Percentiles rank a stretch among this genome's conserved stretches.
Evolutionary conservation across 1,140 invertebrate genomes (phyloP).

Genomic region (Trichonephila clavipes): DNA sequence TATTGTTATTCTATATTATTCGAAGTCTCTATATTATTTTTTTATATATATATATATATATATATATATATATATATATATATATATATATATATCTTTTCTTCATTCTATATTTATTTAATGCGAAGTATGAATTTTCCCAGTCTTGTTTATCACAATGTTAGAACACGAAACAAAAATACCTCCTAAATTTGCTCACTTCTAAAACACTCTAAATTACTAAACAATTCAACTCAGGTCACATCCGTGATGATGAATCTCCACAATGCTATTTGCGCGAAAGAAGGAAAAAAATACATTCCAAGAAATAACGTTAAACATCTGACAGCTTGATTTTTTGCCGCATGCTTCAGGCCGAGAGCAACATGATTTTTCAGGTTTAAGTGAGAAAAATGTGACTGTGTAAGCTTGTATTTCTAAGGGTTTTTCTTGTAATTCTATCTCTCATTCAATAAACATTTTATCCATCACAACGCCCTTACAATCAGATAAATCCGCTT

Average conservation of each 20-base stretch:
- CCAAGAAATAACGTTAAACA: background rate
- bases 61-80: no score
- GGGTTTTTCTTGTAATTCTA: conserved; percentile 43
- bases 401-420: conserved; percentile 10
- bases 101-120: no score
- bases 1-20: no score
- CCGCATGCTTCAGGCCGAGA: background rate
- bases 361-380: conserved; percentile 22
- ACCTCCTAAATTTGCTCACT: background rate
- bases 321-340: background rate
- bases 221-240: background rate
- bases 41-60: no score
- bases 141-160: no score
- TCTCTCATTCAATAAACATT: conserved; percentile 62
- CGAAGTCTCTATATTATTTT: no score
- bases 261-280: background rate
- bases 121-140: no score
- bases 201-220: background rate
- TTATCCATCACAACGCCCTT: conserved; percentile 44
- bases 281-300: background rate
- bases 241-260: background rate
- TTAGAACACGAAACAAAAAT: no score
- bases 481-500: conserved; percentile 49
- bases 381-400: conserved; percentile 73
- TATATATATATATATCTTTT: no score